These are phyloP conservation scores for Chaetorhynchus papuensis DNA, from an alignment of 2,113 vertebrate species.

Conservation along the genomic window DNA sequence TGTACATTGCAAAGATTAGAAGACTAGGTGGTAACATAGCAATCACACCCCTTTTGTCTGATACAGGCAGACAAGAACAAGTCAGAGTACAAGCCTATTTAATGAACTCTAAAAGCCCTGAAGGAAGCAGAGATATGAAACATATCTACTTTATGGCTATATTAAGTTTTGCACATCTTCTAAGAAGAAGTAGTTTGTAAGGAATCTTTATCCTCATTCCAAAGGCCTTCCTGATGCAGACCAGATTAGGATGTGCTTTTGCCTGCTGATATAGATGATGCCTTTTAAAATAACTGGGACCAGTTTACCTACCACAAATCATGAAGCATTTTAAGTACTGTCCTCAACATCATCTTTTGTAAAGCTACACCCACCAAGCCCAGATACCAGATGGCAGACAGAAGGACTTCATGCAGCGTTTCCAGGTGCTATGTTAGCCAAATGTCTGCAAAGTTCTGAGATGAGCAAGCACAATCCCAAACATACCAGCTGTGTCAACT, in stretches of 20 bases:
- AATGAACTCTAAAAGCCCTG: background rate
- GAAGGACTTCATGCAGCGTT: background rate
- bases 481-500: conserved; percentile 84
- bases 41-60: background rate
- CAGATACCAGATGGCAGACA: background rate
- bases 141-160: background rate
- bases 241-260: background rate
- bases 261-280: background rate
- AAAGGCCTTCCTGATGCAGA: background rate
- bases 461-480: background rate
- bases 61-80: background rate
- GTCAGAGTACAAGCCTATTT: background rate
- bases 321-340: background rate
- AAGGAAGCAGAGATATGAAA: background rate
- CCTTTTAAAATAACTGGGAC: background rate
- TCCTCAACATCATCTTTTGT: background rate
- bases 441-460: background rate
- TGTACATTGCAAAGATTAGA: background rate
- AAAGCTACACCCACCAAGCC: background rate
- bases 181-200: background rate
- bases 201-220: background rate
- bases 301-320: background rate
- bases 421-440: background rate
- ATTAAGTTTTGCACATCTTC: background rate
- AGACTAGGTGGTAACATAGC: background rate